Evolutionary conservation across 2,797 vertebrate genomes (phyloP).

Genomic region (Momotus momota): DNA sequence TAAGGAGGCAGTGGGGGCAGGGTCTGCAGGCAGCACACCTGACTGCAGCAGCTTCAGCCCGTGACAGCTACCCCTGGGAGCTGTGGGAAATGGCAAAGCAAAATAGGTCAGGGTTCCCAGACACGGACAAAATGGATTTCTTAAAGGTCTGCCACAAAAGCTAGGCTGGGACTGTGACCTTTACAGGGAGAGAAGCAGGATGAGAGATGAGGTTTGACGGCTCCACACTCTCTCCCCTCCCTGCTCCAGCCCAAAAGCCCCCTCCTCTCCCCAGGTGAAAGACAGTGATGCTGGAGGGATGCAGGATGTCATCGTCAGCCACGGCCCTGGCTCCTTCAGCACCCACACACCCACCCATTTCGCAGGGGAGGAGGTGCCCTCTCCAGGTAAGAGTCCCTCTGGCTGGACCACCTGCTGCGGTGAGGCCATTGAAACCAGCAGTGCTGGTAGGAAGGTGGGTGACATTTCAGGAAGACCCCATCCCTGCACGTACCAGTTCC

Average conservation of each 20-base stretch:
- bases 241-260: not conserved
- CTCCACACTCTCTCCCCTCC: not conserved
- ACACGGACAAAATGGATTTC: conserved; percentile 37
- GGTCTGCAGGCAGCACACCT: not conserved
- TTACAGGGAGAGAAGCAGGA: conserved; percentile 10
- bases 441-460: not conserved
- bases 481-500: fast-evolving
- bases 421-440: not conserved
- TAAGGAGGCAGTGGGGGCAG: not conserved
- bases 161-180: conserved; percentile 69
- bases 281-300: not conserved
- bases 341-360: not conserved
- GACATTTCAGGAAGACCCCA: not conserved
- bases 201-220: conserved; percentile 32
- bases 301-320: not conserved
- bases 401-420: fast-evolving
- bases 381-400: not conserved
- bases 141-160: conserved; percentile 64
- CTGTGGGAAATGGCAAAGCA: conserved; percentile 33
- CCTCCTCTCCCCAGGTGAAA: not conserved
- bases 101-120: conserved; percentile 57
- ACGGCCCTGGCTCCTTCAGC: not conserved
- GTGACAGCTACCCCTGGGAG: not conserved
- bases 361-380: not conserved
- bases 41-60: not conserved